These are phyloP conservation scores for Hestina assimilis DNA, from an alignment of 1,140 invertebrate species.

Conservation along the genomic window DNA sequence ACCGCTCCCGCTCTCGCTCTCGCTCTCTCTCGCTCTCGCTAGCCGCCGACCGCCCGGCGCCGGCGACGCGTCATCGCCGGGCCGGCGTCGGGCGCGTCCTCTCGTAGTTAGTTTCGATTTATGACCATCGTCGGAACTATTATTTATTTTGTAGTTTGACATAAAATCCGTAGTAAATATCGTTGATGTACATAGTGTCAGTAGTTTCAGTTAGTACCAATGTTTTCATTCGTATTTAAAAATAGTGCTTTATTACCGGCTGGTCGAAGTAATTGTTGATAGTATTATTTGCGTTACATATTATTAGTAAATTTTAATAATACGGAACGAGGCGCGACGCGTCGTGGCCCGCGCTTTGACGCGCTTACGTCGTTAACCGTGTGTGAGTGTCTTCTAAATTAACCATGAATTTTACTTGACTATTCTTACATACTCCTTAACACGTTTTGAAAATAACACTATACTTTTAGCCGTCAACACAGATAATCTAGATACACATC, in stretches of 20 bases:
- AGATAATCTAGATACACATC: too few relatives aligned
- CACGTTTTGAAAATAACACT: not conserved
- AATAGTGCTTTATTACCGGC: conserved; percentile 2
- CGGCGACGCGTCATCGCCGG: conserved; percentile 16
- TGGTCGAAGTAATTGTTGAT: not conserved
- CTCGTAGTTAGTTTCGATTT: conserved; percentile 21
- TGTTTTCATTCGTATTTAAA: conserved; percentile 3
- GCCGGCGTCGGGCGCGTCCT: conserved; percentile 20
- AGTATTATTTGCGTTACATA: not conserved
- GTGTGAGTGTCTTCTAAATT: not conserved
- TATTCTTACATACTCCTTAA: not conserved
- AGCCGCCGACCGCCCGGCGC: conserved; percentile 1
- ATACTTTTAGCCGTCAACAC: not conserved
- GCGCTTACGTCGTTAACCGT: not conserved
- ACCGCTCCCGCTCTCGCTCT: conserved; percentile 12
- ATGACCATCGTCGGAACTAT: not conserved
- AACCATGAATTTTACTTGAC: not conserved
- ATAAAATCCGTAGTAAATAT: conserved; percentile 1
- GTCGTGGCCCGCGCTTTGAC: not conserved
- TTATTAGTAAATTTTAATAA: not conserved
- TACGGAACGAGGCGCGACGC: not conserved
- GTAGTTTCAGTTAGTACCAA: not conserved
- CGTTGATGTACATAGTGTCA: not conserved
- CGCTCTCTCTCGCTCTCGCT: not conserved
- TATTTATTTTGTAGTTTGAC: conserved; percentile 8